Percentiles rank a stretch among this genome's conserved stretches.
phyloP scores from a whole-genome alignment of 2,797 vertebrate species.

The Sebastolobus alascanus region DNA sequence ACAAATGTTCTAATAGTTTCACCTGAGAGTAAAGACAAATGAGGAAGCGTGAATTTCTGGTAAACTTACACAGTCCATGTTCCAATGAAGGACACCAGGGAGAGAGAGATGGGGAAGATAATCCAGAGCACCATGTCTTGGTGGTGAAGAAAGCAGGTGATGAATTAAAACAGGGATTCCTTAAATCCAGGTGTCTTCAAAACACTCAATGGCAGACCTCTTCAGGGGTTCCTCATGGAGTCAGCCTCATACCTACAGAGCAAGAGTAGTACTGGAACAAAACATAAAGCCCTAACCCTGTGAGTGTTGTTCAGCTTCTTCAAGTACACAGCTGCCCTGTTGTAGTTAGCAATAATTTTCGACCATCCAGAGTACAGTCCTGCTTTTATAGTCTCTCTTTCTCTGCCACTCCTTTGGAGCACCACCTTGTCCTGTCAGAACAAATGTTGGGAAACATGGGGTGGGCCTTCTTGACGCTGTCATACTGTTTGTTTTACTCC shows the following conservation, averaged over 20 bases:
- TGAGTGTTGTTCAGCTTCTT: constrained; percentile 6
- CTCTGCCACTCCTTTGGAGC: constrained; percentile 76
- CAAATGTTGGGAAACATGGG: constrained; percentile 65
- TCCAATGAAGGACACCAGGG: constrained; percentile 82
- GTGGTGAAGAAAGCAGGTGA: constrained; percentile 1
- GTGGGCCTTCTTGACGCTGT: constrained; percentile 52
- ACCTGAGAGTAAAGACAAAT: constrained; percentile 13
- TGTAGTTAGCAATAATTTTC: constrained; percentile 4
- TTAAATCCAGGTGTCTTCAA: constrained; percentile 22
- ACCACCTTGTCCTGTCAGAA: constrained; percentile 64
- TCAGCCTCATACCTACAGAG: constrained; percentile 13
- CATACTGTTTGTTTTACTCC: constrained; percentile 65
- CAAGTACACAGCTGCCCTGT: background rate
- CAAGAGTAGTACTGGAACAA: background rate
- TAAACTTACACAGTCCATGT: constrained; percentile 87
- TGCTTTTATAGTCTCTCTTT: constrained; percentile 36
- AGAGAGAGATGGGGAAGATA: constrained; percentile 81
- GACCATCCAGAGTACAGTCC: constrained; percentile 42
- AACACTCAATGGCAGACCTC: constrained; percentile 1
- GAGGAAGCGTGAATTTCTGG: background rate
- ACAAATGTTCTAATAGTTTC: background rate
- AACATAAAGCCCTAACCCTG: background rate
- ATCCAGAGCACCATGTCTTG: constrained; percentile 84
- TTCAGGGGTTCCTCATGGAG: constrained; percentile 12
- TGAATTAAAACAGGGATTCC: background rate